A percentile compares a stretch with the other conserved stretches of the same genome.
Evolutionary conservation across 2,797 vertebrate species (phyloP).

Genomic region (Mormyrops boulengeri): DNA sequence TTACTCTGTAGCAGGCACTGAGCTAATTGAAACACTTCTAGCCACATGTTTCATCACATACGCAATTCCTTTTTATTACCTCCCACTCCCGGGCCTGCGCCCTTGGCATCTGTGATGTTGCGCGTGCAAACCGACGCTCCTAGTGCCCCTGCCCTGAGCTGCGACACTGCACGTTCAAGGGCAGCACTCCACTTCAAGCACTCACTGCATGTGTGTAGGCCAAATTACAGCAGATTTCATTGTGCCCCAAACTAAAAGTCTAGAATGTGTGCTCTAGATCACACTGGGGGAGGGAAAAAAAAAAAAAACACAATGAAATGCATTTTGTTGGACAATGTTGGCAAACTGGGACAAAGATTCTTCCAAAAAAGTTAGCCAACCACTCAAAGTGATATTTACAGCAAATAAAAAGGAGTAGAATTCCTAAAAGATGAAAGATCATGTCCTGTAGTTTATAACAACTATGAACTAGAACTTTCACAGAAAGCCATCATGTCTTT

Average conservation of each 20-base stretch:
- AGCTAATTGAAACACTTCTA: background rate
- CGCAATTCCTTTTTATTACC: background rate
- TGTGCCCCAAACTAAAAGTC: constrained; percentile 35
- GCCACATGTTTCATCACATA: background rate
- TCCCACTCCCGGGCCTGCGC: background rate
- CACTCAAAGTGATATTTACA: background rate
- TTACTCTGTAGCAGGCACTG: background rate
- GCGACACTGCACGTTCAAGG: background rate
- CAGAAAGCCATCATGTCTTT: background rate
- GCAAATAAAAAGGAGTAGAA: background rate
- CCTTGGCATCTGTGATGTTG: background rate
- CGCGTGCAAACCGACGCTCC: background rate
- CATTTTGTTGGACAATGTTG: constrained; percentile 19
- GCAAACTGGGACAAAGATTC: constrained; percentile 10
- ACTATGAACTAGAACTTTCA: background rate
- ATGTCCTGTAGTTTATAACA: background rate
- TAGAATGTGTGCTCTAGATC: constrained; percentile 23
- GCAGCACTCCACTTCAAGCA: constrained; percentile 1
- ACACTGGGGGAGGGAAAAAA: background rate
- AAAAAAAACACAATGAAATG: background rate
- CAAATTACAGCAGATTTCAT: constrained; percentile 34
- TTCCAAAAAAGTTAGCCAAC: background rate
- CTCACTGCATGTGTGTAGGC: constrained; percentile 19
- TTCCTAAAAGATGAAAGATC: background rate
- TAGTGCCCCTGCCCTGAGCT: background rate